Base-by-base conservation (phyloP, 2,888 invertebrate species). In the Pelosia muscerda region DNA sequence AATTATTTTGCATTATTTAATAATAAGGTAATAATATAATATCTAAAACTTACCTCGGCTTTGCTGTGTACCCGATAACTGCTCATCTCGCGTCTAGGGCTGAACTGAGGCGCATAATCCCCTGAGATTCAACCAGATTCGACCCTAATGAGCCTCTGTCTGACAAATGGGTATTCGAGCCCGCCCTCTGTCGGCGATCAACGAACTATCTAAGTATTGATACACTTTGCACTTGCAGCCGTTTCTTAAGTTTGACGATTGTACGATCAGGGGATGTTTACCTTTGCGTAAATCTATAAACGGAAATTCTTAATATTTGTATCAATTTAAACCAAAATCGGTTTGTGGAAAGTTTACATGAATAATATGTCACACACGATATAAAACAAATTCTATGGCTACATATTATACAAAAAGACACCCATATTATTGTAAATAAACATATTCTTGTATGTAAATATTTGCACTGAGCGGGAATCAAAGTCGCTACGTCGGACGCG, bases 121-220 rank as follows among this genome's bases (percentile, higher is more conserved):
- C 91, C 68, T 42, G 90, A 88, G 93, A 90, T 88, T 88, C 86
- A 82, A 84, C 88, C 89, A 89, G 90, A 89, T 86, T 88, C 88
- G 88, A 87, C 90, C 90, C 89, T 92, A 94, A 94, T 93, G 93
- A 91, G 92, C 84, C 86, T 88, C 85, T 82, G 77, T 81, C 87
- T 93, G 91, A 94, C 87, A 94, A 94, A 94, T 92, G 89, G 90
- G 78, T 83, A 84, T 83, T 82, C 81, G 82, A 77, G 85, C 84
- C 88, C 92, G 92, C 92, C 92, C 91, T 89, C 92, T 92, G 89
- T 90, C 89, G 90, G 87, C 86, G 88, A 93, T 93, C 90, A 91
- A 84, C 80, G 86, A 89, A 90, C 90, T 89, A 91, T 89, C 88
- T 86, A 81, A 81, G 76, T 67, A 60, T 76, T 82, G 80, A 85